Conservation (phyloP, 92 coral and sea anemone genomes). For the Phenganax marumi region DNA sequence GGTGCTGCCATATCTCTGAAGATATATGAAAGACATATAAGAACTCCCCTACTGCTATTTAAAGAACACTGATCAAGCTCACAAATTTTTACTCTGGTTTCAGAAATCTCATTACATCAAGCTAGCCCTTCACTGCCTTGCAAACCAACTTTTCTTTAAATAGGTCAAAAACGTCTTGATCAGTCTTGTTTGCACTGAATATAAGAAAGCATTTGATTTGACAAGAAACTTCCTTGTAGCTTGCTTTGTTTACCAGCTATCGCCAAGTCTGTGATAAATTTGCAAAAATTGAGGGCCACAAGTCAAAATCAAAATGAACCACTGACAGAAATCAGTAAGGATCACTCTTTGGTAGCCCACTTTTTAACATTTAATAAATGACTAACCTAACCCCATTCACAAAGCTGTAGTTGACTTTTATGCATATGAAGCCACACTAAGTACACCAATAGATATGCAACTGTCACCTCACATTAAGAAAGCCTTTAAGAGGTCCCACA, state of each 20-base stretch:
- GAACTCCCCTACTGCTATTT: neutral
- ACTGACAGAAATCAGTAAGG: neutral
- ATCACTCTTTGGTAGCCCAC: neutral
- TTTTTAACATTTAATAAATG: too few relatives aligned
- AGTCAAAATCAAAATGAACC: neutral
- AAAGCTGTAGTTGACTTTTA: neutral
- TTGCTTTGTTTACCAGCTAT: neutral
- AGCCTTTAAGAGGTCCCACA: neutral
- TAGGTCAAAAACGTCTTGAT: neutral
- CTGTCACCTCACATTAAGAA: neutral
- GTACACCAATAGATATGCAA: neutral
- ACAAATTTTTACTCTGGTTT: too few relatives aligned
- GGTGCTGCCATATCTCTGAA: neutral
- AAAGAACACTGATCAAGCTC: too few relatives aligned
- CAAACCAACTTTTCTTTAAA: neutral
- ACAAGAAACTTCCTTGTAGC: neutral
- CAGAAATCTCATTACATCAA: too few relatives aligned
- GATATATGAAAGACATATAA: neutral
- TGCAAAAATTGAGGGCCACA: neutral
- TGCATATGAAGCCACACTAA: neutral
- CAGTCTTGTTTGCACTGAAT: neutral
- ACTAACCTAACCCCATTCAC: neutral
- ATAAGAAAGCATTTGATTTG: neutral
- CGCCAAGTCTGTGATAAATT: neutral
- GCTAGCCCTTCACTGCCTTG: neutral